Evolutionary conservation across 2,113 vertebrate species (phyloP), one percentile per base, ranked within the genome.

Genomic region (Pelmatolapia mariae): DNA sequence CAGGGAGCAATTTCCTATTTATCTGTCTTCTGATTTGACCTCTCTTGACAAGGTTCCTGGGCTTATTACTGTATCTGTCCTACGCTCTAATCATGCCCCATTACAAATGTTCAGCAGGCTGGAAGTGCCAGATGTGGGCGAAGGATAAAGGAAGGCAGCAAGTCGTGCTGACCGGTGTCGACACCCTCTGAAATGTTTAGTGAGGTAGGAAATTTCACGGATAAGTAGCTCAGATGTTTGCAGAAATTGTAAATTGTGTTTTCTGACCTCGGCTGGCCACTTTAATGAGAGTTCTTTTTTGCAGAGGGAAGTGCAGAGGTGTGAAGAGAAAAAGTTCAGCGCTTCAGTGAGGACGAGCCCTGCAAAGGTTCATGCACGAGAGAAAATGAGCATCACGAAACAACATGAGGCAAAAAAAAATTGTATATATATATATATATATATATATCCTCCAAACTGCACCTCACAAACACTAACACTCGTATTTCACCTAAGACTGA

Each of bases 1-100:
- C 88, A 84, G 96, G 96, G 96, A 96, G 95, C 94, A 95, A 96
- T 96, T 96, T 96, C 83, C 90, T 93, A 85, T 94, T 93, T 93
- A 92, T 96, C 95, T 96, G 91, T 92, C 95, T 96, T 93, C 85
- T 86, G 91, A 94, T 94, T 80, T 95, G 96, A 96, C 95, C 96
- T 95, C 91, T 85, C 91, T 94, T 95, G 95, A 96, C 95, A 95
- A 91, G 94, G 93, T 95, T 95, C 93, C 94, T 68, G 83, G 84
- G 94, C 90, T 95, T 89, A 93, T 96, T 95, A 95, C 90, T 68
- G 90, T 83, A 93, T 92, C 89, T 80, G 92, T 94, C 93, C 89
- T 57, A 68, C 57, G 59, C 91, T 93, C 91, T 94, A 95, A 95
- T 95, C 91, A 89, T 93, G 92, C 91, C 91, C 93, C 90, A 94